phyloP scores from a whole-genome alignment of 2,797 vertebrate genomes.

The Hippopotamyrus pictus region DNA sequence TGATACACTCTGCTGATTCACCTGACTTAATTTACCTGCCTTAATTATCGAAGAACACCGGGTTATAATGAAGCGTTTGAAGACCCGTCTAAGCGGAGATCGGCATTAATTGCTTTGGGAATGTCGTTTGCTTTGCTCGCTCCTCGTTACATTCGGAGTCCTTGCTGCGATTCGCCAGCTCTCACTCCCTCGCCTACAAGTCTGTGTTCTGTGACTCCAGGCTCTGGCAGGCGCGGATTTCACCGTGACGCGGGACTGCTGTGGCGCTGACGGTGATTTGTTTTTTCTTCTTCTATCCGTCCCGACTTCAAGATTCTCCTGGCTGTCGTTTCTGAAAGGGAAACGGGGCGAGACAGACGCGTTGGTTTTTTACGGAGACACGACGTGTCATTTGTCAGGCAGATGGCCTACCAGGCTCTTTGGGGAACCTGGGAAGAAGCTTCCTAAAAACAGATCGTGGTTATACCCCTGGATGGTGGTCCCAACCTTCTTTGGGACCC shows the following conservation, averaged over 20 bases:
- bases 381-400: neutral
- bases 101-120: neutral
- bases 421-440: neutral
- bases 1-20: neutral
- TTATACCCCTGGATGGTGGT: neutral
- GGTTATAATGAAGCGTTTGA: constrained; percentile 1
- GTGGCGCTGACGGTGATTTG: neutral
- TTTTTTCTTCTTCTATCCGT: neutral
- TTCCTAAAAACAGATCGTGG: neutral
- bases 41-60: neutral
- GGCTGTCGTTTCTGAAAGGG: neutral
- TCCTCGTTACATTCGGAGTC: neutral
- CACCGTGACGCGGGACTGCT: neutral
- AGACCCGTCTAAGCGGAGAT: constrained; percentile 10
- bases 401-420: neutral
- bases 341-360: neutral
- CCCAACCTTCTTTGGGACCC: neutral
- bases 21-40: constrained; percentile 6
- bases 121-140: neutral
- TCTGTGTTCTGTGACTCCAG: neutral
- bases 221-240: neutral
- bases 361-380: neutral
- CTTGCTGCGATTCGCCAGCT: neutral
- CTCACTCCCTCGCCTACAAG: neutral
- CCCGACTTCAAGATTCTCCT: neutral